A percentile compares a stretch with the other conserved stretches of the same genome.
Evolutionary conservation across 2,888 invertebrate species (phyloP).

Genomic region (Adelognathus sp.): DNA sequence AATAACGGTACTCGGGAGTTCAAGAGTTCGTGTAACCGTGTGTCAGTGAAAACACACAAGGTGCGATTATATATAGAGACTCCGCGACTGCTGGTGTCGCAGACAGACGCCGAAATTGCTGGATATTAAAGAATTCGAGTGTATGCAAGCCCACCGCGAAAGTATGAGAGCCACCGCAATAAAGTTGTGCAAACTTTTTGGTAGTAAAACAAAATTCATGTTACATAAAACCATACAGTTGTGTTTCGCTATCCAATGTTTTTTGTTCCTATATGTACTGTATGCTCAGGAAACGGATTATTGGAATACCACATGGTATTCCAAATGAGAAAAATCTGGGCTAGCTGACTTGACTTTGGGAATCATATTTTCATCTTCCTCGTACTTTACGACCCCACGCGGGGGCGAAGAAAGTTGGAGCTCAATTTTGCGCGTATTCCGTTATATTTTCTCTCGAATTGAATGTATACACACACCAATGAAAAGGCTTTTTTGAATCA

Average conservation of each 20-base stretch:
- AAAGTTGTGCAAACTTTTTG: slow-evolving; percentile 47
- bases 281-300: not conserved
- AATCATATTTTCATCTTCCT: no score
- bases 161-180: slow-evolving; percentile 6
- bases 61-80: not conserved
- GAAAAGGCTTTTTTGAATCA: not conserved
- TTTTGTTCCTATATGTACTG: not conserved
- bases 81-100: slow-evolving; percentile 28
- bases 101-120: slow-evolving; percentile 48
- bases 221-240: not conserved
- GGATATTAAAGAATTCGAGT: slow-evolving; percentile 56
- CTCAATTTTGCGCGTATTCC: no score
- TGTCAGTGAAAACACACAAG: not conserved
- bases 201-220: not conserved
- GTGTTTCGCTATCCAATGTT: not conserved
- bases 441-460: not conserved
- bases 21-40: not conserved
- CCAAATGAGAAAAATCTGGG: no score
- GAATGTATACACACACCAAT: no score
- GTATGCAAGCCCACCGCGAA: slow-evolving; percentile 36
- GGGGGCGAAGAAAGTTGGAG: no score
- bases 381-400: no score
- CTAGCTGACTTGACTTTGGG: no score
- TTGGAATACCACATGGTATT: not conserved
- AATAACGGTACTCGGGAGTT: slow-evolving; percentile 13